Conservation (phyloP, 1,140 invertebrate genomes). For the Thaumatotibia leucotreta region DNA sequence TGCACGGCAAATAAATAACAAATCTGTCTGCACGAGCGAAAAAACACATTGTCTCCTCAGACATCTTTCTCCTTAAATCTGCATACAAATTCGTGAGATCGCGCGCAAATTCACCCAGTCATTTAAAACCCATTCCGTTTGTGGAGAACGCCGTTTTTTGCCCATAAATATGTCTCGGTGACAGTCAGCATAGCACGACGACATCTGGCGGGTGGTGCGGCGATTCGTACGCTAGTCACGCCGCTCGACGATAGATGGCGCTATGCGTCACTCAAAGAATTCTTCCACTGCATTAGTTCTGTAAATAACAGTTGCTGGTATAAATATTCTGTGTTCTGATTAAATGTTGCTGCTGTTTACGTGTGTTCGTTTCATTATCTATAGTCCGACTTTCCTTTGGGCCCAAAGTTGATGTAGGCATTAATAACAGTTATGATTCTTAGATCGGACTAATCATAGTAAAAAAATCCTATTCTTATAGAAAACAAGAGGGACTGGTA, state of each 20-base stretch:
- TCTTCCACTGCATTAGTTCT: conserved; percentile 19
- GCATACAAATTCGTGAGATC: conserved; percentile 63
- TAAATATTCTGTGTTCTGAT: conserved; percentile 5
- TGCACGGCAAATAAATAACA: conserved; percentile 39
- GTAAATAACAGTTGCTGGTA: conserved; percentile 6
- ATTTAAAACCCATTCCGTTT: conserved; percentile 65
- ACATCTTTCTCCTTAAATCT: conserved; percentile 62
- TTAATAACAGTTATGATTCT: not conserved
- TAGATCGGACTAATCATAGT: too few relatives aligned
- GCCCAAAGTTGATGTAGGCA: not conserved
- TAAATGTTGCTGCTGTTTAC: not conserved
- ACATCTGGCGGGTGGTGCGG: conserved; percentile 33
- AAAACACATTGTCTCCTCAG: conserved; percentile 50
- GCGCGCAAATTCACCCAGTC: conserved; percentile 57
- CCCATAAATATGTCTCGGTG: conserved; percentile 51
- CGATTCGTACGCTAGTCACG: conserved; percentile 26
- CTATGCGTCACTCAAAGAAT: conserved; percentile 27
- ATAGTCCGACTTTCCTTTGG: not conserved
- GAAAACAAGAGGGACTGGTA: too few relatives aligned
- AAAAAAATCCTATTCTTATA: too few relatives aligned
- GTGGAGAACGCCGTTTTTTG: conserved; percentile 45
- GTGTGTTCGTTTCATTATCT: not conserved
- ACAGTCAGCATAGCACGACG: conserved; percentile 27
- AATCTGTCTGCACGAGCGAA: conserved; percentile 46
- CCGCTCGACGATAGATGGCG: conserved; percentile 33